A percentile compares a stretch with the other conserved stretches of the same genome.
Conservation (phyloP, 2,888 invertebrate species). For the Rhagophthalmus giganteus region DNA sequence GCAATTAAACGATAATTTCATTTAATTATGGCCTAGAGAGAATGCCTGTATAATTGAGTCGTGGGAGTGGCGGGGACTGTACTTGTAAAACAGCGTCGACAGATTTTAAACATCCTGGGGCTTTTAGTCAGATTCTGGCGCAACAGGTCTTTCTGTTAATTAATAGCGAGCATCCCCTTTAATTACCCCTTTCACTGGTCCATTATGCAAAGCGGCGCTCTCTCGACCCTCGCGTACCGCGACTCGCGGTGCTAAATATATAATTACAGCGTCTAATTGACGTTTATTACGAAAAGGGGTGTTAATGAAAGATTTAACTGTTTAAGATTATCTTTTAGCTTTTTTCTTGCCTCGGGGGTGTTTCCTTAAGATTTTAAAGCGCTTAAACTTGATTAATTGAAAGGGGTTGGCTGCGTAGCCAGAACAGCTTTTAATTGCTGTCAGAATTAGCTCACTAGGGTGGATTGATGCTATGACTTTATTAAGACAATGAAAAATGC, state of each 20-base stretch:
- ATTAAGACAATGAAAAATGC: constrained; percentile 17
- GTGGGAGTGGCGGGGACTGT: constrained; percentile 31
- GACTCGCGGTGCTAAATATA: constrained; percentile 49
- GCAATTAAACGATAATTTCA: constrained; percentile 48
- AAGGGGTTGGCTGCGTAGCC: constrained; percentile 48
- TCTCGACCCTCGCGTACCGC: constrained; percentile 38
- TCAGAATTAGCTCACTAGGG: constrained; percentile 27
- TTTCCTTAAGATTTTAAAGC: constrained; percentile 49
- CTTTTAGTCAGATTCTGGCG: constrained; percentile 43
- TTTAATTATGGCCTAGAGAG: constrained; percentile 43
- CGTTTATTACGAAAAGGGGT: constrained; percentile 55
- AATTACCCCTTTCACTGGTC: constrained; percentile 56
- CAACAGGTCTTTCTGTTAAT: constrained; percentile 55
- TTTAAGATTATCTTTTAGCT: constrained; percentile 47
- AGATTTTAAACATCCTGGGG: constrained; percentile 42
- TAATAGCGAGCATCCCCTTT: constrained; percentile 55
- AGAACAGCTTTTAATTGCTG: constrained; percentile 45
- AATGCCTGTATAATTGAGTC: constrained; percentile 33
- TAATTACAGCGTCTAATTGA: constrained; percentile 56
- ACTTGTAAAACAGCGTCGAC: constrained; percentile 34
- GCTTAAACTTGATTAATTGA: constrained; percentile 49
- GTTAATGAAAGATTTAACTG: constrained; percentile 53
- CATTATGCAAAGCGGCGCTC: constrained; percentile 53
- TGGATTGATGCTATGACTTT: constrained; percentile 22
- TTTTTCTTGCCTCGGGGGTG: constrained; percentile 43